Percentiles rank a stretch among this genome's conserved stretches.
Conservation (phyloP, 2,888 invertebrate species). For the Lobophora halterata region DNA sequence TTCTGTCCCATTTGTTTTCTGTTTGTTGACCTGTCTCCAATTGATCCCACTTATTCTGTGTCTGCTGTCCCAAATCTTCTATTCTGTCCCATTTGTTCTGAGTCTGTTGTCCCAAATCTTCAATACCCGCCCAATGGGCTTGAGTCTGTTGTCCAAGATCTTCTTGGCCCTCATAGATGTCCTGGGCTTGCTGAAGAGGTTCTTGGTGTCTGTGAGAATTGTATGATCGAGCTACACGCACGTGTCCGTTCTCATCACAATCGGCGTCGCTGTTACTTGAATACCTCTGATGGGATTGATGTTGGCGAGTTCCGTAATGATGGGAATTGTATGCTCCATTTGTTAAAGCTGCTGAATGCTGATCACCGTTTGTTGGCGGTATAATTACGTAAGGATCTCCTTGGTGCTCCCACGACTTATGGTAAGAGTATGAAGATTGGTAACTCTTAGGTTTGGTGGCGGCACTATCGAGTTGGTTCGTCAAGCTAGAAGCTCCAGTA, state of each 20-base stretch:
- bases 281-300: conserved; percentile 44
- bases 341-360: conserved; percentile 43
- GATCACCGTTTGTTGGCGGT: conserved; percentile 49
- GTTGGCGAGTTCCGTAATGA: conserved; percentile 47
- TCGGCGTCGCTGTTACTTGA: conserved; percentile 33
- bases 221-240: conserved; percentile 57
- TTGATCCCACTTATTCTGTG: conserved; percentile 34
- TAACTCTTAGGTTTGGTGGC: conserved; percentile 65
- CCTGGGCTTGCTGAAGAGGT: conserved; percentile 16
- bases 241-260: conserved; percentile 55
- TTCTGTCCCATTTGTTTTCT: conserved; percentile 33
- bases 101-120: conserved; percentile 39
- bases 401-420: conserved; percentile 76
- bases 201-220: conserved; percentile 35
- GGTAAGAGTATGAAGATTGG: conserved; percentile 74
- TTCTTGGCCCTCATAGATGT: conserved; percentile 18
- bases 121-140: conserved; percentile 17
- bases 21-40: conserved; percentile 50
- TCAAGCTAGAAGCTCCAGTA: conserved; percentile 28
- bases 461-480: conserved; percentile 42
- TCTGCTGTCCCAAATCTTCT: conserved; percentile 42
- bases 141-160: conserved; percentile 44
- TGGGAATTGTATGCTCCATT: conserved; percentile 41
- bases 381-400: conserved; percentile 73
- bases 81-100: conserved; percentile 32